A percentile compares a stretch with the other conserved stretches of the same genome.
Evolutionary conservation across 2,888 invertebrate genomes (phyloP).

Genomic region (Diachrysia chrysitis): DNA sequence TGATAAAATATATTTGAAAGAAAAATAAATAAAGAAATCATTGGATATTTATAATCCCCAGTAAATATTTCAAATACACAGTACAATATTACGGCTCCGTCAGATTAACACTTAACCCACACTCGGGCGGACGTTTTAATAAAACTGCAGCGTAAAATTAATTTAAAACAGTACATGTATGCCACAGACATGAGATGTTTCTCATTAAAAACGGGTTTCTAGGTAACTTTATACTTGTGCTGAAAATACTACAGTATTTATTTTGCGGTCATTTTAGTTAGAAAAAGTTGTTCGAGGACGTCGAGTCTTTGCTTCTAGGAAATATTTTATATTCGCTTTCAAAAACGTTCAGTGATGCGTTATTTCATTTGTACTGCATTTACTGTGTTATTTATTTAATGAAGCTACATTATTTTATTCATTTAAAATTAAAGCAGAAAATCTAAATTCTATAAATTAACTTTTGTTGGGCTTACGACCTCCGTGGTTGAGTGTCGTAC

Average conservation of each 20-base stretch:
- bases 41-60: no score
- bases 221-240: conserved; percentile 31
- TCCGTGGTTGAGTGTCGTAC: no score
- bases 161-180: conserved; percentile 38
- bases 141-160: conserved; percentile 40
- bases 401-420: neutral
- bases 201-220: conserved; percentile 47
- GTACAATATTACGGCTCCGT: no score
- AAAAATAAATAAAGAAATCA: no score
- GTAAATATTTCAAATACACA: neutral
- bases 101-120: conserved; percentile 15
- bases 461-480: no score
- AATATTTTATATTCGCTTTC: neutral
- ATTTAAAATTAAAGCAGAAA: no score
- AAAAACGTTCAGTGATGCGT: neutral
- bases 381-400: neutral
- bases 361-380: neutral
- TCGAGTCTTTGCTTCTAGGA: neutral
- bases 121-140: conserved; percentile 38
- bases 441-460: no score
- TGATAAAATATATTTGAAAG: no score
- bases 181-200: conserved; percentile 37
- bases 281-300: neutral
- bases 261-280: conserved; percentile 17
- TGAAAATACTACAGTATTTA: conserved; percentile 24